Evolutionary conservation across 2,113 vertebrate species (phyloP), one percentile per base, ranked within the genome.

Genomic region (Myiagra hebetior): DNA sequence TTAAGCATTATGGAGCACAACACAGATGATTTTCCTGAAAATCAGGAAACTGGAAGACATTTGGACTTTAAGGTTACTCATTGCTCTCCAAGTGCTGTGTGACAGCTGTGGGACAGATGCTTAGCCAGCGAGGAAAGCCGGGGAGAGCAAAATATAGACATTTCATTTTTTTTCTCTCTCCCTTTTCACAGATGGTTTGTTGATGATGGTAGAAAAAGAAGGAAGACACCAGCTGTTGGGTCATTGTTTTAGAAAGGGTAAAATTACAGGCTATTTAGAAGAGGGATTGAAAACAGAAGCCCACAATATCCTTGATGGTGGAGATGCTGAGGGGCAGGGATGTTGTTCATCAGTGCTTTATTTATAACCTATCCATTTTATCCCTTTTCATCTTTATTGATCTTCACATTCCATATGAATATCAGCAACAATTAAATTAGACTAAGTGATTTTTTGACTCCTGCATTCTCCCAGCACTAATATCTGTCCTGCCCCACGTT

Each of bases 241-340:
- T 91, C 55, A 47, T 80, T 91, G 92, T 83, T 95, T 91, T 74
- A 80, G 50, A 86, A 88, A 74, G 74, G 35, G 55, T 63, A 90
- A 82, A 88, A 84, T 89, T 90, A 50, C 78, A 90, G 72, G 19
- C 62, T 87, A 5, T 76, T 91, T 94, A 74, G 75, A 92, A 57
- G 18, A 62, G 28, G 23, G 37, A 83, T 91, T 85, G 79, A 82
- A 88, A 91, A 1, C 67, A 65, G 49, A 81, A 87, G 21, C 37
- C 65, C 24, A 20, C 24, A 56, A 11, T 78, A 82, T 72, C 49
- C 49, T 68, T 91, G 30, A 26, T 63, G 39, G 39, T 64, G 60
- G 90, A 90, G 67, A 80, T 59, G 55, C 42, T 80, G 85, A 82
- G 70, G 18, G 20, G 11, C 44, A 82, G 23, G 44, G 35, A 33